Evolutionary conservation across 2,888 invertebrate genomes (phyloP).

Genomic region (Coremacera marginata): DNA sequence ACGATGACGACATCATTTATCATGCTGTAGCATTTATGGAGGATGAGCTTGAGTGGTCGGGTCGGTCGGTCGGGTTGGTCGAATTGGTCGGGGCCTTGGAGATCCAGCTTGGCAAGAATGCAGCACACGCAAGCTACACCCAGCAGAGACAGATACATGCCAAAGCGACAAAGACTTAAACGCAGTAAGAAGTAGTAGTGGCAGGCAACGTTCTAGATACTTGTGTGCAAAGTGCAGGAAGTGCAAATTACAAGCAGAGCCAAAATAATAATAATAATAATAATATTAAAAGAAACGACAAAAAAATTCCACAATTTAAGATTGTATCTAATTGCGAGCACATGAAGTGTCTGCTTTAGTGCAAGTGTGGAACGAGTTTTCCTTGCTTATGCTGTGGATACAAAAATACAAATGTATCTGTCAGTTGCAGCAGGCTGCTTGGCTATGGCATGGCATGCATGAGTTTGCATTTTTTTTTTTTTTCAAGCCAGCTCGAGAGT

Average conservation of each 20-base stretch:
- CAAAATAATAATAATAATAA: background rate
- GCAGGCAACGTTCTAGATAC: background rate
- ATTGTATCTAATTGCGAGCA: slow-evolving; percentile 8
- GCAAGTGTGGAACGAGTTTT: slow-evolving; percentile 11
- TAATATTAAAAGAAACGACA: background rate
- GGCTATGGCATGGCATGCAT: too few species aligned
- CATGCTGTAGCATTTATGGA: background rate
- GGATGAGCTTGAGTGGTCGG: slow-evolving; percentile 8
- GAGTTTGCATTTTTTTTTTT: too few species aligned
- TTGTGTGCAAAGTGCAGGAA: slow-evolving; percentile 1
- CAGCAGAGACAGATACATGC: background rate
- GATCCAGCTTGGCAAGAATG: background rate
- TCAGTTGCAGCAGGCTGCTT: too few species aligned
- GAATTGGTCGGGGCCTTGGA: too few species aligned
- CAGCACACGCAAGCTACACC: slow-evolving; percentile 11
- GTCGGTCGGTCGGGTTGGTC: background rate
- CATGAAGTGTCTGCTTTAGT: background rate
- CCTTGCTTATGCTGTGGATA: background rate
- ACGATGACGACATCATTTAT: slow-evolving; percentile 13
- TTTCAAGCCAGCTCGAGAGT: too few species aligned
- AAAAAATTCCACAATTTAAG: slow-evolving; percentile 1
- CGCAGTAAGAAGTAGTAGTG: background rate
- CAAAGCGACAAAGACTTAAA: background rate
- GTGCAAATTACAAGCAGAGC: slow-evolving; percentile 3
- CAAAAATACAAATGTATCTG: too few species aligned